A percentile compares a stretch with the other conserved stretches of the same genome.
Conservation (phyloP, 2,113 vertebrate genomes). For the Saccopteryx leptura region DNA sequence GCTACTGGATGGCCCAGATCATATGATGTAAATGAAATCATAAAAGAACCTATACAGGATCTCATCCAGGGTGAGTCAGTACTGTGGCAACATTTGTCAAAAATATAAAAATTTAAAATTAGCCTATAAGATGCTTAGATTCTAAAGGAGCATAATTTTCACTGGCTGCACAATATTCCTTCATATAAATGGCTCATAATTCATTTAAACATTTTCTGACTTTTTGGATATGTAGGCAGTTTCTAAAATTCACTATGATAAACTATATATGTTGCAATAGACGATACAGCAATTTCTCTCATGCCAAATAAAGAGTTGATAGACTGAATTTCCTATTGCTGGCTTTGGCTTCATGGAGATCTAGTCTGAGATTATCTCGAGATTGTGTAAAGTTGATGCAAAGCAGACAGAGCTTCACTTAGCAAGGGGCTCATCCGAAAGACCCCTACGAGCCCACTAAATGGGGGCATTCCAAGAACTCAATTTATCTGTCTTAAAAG, state of each 20-base stretch:
- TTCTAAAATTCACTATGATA: not conserved
- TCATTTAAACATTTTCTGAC: constrained; percentile 39
- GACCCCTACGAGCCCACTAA: constrained; percentile 52
- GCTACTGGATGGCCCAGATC: not conserved
- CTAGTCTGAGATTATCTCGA: constrained; percentile 59
- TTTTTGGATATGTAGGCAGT: not conserved
- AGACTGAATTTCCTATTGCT: constrained; percentile 64
- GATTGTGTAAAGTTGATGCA: constrained; percentile 74
- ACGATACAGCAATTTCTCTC: constrained; percentile 13
- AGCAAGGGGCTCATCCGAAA: constrained; percentile 59
- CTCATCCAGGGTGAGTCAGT: not conserved
- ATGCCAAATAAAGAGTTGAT: constrained; percentile 58
- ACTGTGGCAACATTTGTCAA: not conserved
- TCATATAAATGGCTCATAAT: not conserved
- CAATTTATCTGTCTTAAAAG: constrained; percentile 80
- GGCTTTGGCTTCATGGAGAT: constrained; percentile 60
- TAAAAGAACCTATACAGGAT: not conserved
- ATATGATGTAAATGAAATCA: not conserved
- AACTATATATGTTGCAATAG: not conserved
- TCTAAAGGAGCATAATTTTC: constrained; percentile 44
- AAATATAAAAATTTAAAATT: constrained; percentile 31
- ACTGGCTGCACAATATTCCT: not conserved
- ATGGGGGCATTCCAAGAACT: constrained; percentile 74
- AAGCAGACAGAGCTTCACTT: constrained; percentile 76
- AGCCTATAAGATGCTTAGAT: not conserved